These are phyloP conservation scores for Suricata suricatta DNA, from an alignment of 2,113 vertebrate genomes.

Conservation along the genomic window DNA sequence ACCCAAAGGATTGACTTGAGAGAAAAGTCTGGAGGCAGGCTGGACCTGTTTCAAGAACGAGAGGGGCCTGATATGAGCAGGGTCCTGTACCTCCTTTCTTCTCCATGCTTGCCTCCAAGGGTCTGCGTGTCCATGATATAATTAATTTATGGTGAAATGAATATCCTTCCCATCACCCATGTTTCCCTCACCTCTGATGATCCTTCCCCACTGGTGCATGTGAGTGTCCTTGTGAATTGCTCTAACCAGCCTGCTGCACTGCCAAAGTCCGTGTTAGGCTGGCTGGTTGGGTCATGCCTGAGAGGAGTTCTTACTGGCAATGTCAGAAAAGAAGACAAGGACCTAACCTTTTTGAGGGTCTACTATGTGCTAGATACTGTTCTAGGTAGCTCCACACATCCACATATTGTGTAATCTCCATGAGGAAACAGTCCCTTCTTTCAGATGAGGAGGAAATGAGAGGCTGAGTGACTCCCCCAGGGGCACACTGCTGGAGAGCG, in stretches of 20 bases:
- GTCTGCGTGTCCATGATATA: background rate
- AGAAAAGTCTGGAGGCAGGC: background rate
- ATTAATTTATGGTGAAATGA: background rate
- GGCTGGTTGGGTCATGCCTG: background rate
- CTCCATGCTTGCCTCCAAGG: background rate
- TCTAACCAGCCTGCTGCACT: background rate
- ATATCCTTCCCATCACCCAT: fast-evolving
- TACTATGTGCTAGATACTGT: background rate
- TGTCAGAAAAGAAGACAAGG: background rate
- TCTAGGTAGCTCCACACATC: background rate
- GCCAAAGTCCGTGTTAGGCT: background rate
- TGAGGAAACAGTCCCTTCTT: background rate
- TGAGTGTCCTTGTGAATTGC: background rate
- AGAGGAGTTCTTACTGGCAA: background rate
- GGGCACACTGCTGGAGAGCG: background rate
- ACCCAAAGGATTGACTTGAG: background rate
- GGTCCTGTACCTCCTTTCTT: background rate
- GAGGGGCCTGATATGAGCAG: background rate
- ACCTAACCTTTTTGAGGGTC: background rate
- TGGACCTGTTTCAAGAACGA: background rate
- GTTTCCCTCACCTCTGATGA: background rate
- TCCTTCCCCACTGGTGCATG: fast-evolving
- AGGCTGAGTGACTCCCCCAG: background rate
- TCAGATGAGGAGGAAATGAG: background rate
- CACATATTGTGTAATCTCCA: background rate